phyloP scores from a whole-genome alignment of 2,888 invertebrate species.

The Drosophila atripex region DNA sequence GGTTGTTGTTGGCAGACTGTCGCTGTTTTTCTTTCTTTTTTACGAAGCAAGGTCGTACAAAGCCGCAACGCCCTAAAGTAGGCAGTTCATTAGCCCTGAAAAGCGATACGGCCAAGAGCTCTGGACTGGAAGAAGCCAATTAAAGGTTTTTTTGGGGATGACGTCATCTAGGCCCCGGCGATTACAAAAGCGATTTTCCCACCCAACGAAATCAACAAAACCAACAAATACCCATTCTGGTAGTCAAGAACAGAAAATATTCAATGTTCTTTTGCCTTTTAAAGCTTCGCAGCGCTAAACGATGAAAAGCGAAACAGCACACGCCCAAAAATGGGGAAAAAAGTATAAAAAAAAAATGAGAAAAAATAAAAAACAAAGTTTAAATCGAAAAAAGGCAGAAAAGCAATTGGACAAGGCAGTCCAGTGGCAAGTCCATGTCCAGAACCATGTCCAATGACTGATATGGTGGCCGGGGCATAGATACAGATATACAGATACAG shows the following conservation, averaged over 20 bases:
- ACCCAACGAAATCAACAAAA: slow-evolving; percentile 1
- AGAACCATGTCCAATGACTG: slow-evolving; percentile 48
- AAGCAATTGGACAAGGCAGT: slow-evolving; percentile 71
- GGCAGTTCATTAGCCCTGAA: slow-evolving; percentile 29
- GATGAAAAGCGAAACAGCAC: slow-evolving; percentile 66
- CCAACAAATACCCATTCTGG: slow-evolving; percentile 54
- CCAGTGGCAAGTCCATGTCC: slow-evolving; percentile 46
- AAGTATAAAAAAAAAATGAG: slow-evolving; percentile 49
- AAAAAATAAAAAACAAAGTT: slow-evolving; percentile 50
- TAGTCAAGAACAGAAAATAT: slow-evolving; percentile 66
- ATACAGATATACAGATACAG: slow-evolving; percentile 36
- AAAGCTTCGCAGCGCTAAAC: slow-evolving; percentile 17
- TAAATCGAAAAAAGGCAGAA: slow-evolving; percentile 67
- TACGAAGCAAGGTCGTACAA: slow-evolving; percentile 40
- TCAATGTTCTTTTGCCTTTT: slow-evolving; percentile 68
- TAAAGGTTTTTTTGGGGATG: slow-evolving; percentile 14
- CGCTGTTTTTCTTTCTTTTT: neutral
- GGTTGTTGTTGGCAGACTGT: slow-evolving; percentile 22
- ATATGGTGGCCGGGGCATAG: slow-evolving; percentile 42
- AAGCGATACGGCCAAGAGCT: slow-evolving; percentile 25
- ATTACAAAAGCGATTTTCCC: slow-evolving; percentile 38
- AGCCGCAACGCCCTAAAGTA: slow-evolving; percentile 31
- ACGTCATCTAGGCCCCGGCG: slow-evolving; percentile 29
- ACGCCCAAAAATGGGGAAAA: slow-evolving; percentile 76
- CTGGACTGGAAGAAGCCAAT: slow-evolving; percentile 33